A percentile compares a stretch with the other conserved stretches of the same genome.
Conservation (phyloP, 2,888 invertebrate genomes). For the Thyatira batis region DNA sequence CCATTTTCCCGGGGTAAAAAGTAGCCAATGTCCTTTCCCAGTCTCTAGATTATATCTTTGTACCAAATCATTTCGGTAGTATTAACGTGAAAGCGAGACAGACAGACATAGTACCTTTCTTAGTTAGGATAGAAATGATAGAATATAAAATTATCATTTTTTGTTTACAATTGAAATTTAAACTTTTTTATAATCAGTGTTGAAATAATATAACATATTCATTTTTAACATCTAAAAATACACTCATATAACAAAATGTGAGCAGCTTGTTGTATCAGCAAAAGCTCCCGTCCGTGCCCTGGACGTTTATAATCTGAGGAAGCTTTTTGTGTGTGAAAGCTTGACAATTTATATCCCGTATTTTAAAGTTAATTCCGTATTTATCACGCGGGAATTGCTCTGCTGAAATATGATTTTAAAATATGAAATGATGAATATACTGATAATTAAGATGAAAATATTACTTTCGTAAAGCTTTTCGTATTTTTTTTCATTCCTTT, state of each 20-base stretch:
- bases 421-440: not conserved
- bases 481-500: not conserved
- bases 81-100: too few species aligned
- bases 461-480: not conserved
- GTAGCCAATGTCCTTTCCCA: too few species aligned
- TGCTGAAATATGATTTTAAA: not conserved
- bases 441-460: not conserved
- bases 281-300: not conserved
- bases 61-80: too few species aligned
- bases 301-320: not conserved
- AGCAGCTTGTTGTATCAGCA: not conserved
- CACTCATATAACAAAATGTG: not conserved
- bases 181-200: too few species aligned
- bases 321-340: not conserved
- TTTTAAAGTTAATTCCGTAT: not conserved
- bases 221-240: too few species aligned
- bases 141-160: too few species aligned
- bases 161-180: too few species aligned
- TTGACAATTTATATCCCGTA: not conserved
- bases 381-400: not conserved
- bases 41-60: too few species aligned
- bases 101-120: too few species aligned
- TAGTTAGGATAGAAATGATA: too few species aligned
- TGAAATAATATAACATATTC: too few species aligned
- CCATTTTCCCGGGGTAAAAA: too few species aligned